A percentile compares a stretch with the other conserved stretches of the same genome.
These are phyloP conservation scores for Nylanderia fulva DNA, from an alignment of 1,140 invertebrate genomes.

Conservation along the genomic window DNA sequence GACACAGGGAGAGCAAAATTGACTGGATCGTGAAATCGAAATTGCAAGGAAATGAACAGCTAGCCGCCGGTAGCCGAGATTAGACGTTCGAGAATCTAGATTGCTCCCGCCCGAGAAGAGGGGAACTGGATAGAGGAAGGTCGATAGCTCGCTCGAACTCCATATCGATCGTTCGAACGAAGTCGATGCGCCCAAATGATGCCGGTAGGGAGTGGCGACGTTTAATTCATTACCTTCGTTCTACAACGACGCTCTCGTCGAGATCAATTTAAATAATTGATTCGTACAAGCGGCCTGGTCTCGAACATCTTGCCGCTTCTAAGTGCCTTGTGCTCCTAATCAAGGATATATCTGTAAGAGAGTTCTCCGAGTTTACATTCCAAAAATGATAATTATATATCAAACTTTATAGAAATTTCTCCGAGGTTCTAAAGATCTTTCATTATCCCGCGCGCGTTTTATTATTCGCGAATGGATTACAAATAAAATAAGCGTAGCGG, in stretches of 20 bases:
- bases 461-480: background rate
- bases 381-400: conserved; percentile 24
- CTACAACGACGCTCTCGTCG: conserved; percentile 63
- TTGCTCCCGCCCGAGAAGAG: conserved; percentile 48
- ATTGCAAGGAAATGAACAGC: conserved; percentile 75
- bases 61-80: conserved; percentile 63
- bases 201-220: conserved; percentile 65
- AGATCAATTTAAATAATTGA: conserved; percentile 73
- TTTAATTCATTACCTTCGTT: conserved; percentile 73
- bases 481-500: background rate
- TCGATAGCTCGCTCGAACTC: conserved; percentile 59
- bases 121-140: conserved; percentile 11
- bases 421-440: background rate
- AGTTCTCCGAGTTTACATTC: background rate
- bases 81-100: conserved; percentile 65
- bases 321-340: conserved; percentile 50
- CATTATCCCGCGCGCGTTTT: background rate
- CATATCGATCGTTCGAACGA: conserved; percentile 45
- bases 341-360: conserved; percentile 36
- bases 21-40: conserved; percentile 78
- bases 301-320: conserved; percentile 44
- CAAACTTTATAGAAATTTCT: background rate
- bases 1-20: conserved; percentile 73
- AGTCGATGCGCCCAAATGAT: conserved; percentile 61
- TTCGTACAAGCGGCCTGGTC: conserved; percentile 67